Evolutionary conservation across 2,113 vertebrate genomes (phyloP), one percentile per base, ranked within the genome.

Genomic region (Rhinoderma darwinii): DNA sequence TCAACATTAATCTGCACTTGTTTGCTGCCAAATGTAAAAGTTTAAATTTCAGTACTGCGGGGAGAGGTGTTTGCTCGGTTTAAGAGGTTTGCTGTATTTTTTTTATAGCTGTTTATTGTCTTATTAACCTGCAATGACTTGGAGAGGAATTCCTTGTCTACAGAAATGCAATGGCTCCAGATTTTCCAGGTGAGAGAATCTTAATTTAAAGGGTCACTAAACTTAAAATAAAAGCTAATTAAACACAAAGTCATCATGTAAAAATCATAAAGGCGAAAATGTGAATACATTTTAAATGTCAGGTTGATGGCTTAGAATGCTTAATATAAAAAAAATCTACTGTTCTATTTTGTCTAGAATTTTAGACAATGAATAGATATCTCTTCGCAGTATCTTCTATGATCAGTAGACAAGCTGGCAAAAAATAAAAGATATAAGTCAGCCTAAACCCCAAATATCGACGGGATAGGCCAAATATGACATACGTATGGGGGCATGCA

Each of bases 1-100:
- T 79, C 84, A 37, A 61, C 75, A 86, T 86, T 86, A 79, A 79
- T 86, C 84, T 86, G 43, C 75, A 47, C 47, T 82, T 43, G 43
- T 79, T 79, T 68, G 59, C 44, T 86, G 84, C 75, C 75, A 79
- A 86, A 54, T 85, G 74, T 79, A 70, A 79, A 86, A 86, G 84
- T 85, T 77, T 77, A 68, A 61, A 78, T 86, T 78, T 41, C 73
- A 66, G 17, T 15, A 50, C 51, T 78, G 41, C 59, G 12, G 74
- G 74, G 41, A 77, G 74, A 86, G 74, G 43, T 86, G 27, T 70
- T 56, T 54, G 37, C 79, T 82, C 22, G 9, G 35, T 82, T 82
- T 59, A 63, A 82, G n/a, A 82, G 54, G 41, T 39, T 20, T 82
- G 56, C 79, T 35, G 75, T 66, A 82, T 63, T 37, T 81, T n/a